A percentile compares a stretch with the other conserved stretches of the same genome.
Conservation (phyloP, 30 jellyfish, hydroid and myxozoan genomes). For the Pseudorhiza aurosa region DNA sequence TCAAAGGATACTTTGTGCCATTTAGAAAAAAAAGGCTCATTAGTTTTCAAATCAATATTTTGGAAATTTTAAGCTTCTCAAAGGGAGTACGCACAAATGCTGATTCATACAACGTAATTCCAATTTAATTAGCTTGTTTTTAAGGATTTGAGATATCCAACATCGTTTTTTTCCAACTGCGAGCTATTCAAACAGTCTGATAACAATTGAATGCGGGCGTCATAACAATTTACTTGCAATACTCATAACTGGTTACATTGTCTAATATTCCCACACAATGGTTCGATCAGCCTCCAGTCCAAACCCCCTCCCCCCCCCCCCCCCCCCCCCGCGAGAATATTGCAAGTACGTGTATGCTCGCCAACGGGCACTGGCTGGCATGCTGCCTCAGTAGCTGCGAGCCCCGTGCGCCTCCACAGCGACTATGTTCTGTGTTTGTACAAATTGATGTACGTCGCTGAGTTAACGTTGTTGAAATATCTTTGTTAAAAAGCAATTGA, state of each 20-base stretch:
- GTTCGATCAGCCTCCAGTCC: not conserved
- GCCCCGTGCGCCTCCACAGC: too few relatives aligned
- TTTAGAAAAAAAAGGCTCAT: not conserved
- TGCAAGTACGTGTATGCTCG: too few relatives aligned
- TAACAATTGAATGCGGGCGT: not conserved
- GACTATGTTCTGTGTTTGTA: too few relatives aligned
- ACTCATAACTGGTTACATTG: not conserved
- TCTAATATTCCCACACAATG: not conserved
- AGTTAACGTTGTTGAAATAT: not conserved
- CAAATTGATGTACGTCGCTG: not conserved
- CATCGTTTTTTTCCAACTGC: constrained; percentile 10
- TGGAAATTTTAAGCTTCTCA: constrained; percentile 1
- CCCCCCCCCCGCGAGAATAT: too few relatives aligned
- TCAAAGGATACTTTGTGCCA: not conserved
- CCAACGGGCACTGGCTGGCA: too few relatives aligned
- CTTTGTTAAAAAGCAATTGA: not conserved
- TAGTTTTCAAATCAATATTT: constrained; percentile 21
- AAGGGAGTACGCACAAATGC: constrained; percentile 26
- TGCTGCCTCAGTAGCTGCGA: too few relatives aligned
- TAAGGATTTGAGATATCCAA: not conserved
- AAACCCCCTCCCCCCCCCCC: too few relatives aligned
- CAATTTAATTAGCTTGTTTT: constrained; percentile 22
- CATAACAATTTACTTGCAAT: not conserved
- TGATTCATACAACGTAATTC: constrained; percentile 11
- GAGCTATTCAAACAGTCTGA: not conserved